Base-by-base conservation (phyloP, 2,797 vertebrate species). In the Urosaurus nigricauda region DNA sequence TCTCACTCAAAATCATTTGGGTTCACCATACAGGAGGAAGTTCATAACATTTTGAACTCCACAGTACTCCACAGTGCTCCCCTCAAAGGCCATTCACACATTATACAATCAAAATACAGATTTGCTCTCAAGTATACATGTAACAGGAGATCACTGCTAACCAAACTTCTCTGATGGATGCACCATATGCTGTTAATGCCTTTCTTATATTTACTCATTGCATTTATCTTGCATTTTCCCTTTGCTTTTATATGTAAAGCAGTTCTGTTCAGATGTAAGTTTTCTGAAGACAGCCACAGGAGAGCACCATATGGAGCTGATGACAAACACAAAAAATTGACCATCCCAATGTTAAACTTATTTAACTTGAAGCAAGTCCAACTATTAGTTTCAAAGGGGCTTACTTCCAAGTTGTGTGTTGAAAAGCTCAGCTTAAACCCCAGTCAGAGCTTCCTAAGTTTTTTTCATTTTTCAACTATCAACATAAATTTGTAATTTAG, bases 391-490 rank as follows among this genome's bases (percentile, higher is more conserved):
- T 82, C 70, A 86, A 89, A 83, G 40, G 26, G 35, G 12, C 13
- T 81, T 16, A 40, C 17, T 75, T 82, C 56, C n/a, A 86, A 74
- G 47, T 35, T 82, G 19, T 70, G 70, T 75, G 24, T n/a, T 89
- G 86, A 77, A 56, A 13, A 82, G 83, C 58, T 70, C 35, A 91
- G 84, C 73, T 89, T 89, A 63, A 81, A 0, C 0, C 0, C 83
- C 40, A 80, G 90, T 73, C 63, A 82, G 83, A 91, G 81, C 65
- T 87, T 87, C 1, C 0, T 81, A 5, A 43, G 40, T 26, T 24
- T 47, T 86, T 85, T 75, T 82, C 40, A 88, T 94, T 85, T n/a
- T 92, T 96, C 94, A 95, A 95, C 92, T 96, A 96, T 94, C 89
- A 85, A 81, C 93, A 19, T 75, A 86, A 35, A 81, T 93, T 95